Evolutionary conservation across 2,888 invertebrate species (phyloP).

Genomic region (Amphipyra tragopoginis): DNA sequence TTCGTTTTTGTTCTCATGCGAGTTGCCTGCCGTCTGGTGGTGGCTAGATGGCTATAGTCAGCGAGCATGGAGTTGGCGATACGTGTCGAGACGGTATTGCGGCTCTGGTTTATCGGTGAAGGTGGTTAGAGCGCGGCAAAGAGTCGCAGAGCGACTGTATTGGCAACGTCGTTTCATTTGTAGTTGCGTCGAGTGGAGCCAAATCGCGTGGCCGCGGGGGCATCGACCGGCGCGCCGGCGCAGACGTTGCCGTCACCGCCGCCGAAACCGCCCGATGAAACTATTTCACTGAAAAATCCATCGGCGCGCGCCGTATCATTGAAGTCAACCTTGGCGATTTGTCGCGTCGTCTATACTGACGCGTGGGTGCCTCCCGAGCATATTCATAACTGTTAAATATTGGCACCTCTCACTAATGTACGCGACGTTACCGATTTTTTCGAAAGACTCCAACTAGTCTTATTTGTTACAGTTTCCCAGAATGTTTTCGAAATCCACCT

Average conservation of each 20-base stretch:
- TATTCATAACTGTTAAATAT: conserved; percentile 84
- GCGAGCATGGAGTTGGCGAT: conserved; percentile 4
- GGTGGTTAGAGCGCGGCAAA: conserved; percentile 45
- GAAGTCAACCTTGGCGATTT: conserved; percentile 87
- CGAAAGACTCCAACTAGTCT: conserved; percentile 60
- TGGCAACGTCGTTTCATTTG: conserved; percentile 76
- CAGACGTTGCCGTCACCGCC: conserved; percentile 88
- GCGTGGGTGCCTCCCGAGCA: conserved; percentile 84
- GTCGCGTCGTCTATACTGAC: conserved; percentile 84
- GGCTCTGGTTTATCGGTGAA: conserved; percentile 45
- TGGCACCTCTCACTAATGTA: conserved; percentile 78
- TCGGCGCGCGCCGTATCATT: conserved; percentile 83
- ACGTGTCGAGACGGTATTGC: conserved; percentile 8
- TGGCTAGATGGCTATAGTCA: neutral
- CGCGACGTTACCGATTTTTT: conserved; percentile 56
- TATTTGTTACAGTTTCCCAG: conserved; percentile 59
- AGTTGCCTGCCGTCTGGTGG: conserved; percentile 11
- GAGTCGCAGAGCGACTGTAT: conserved; percentile 56
- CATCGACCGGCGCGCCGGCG: conserved; percentile 87
- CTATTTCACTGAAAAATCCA: conserved; percentile 89
- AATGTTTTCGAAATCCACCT: conserved; percentile 54
- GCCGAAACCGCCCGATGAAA: conserved; percentile 81
- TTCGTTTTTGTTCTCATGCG: conserved; percentile 32
- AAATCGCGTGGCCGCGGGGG: conserved; percentile 85
- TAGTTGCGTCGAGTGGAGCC: conserved; percentile 78